Conservation (phyloP, 2,797 vertebrate species). For the Siniperca scherzeri region DNA sequence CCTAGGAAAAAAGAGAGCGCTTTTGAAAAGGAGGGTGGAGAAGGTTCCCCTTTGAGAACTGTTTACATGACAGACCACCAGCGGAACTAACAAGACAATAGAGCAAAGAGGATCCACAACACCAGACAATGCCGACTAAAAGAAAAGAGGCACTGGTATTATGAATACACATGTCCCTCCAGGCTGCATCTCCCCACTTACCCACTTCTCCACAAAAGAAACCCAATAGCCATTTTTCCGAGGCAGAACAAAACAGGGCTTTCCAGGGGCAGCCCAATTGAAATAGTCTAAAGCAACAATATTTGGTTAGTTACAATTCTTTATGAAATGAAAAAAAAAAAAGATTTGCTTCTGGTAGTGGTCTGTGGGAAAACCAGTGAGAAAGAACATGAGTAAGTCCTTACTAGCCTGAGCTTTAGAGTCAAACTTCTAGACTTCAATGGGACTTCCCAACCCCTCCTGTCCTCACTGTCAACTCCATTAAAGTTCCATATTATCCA, state of each 20-base stretch:
- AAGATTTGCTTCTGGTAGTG: neutral
- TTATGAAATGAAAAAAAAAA: neutral
- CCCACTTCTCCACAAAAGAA: slow-evolving; percentile 49
- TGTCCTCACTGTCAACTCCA: slow-evolving; percentile 17
- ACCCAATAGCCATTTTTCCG: slow-evolving; percentile 42
- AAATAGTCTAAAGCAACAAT: slow-evolving; percentile 29
- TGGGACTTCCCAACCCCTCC: neutral
- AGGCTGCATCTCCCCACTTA: slow-evolving; percentile 44
- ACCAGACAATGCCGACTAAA: slow-evolving; percentile 54
- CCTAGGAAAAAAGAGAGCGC: neutral
- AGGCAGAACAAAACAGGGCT: slow-evolving; percentile 38
- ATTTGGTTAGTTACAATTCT: slow-evolving; percentile 33
- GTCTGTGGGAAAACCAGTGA: slow-evolving; percentile 32
- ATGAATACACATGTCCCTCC: slow-evolving; percentile 65
- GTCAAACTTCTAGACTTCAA: slow-evolving; percentile 17
- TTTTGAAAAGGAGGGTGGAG: slow-evolving; percentile 59
- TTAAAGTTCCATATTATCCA: neutral
- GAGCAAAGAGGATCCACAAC: slow-evolving; percentile 67
- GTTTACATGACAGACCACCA: slow-evolving; percentile 77
- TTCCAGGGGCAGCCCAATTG: slow-evolving; percentile 1
- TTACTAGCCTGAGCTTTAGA: neutral
- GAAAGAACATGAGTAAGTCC: slow-evolving; percentile 5
- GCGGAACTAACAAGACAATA: slow-evolving; percentile 69
- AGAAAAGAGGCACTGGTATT: slow-evolving; percentile 55
- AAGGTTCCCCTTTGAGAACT: slow-evolving; percentile 59